These are phyloP conservation scores for Arenaria interpres DNA, from an alignment of 2,113 vertebrate genomes.

Conservation along the genomic window DNA sequence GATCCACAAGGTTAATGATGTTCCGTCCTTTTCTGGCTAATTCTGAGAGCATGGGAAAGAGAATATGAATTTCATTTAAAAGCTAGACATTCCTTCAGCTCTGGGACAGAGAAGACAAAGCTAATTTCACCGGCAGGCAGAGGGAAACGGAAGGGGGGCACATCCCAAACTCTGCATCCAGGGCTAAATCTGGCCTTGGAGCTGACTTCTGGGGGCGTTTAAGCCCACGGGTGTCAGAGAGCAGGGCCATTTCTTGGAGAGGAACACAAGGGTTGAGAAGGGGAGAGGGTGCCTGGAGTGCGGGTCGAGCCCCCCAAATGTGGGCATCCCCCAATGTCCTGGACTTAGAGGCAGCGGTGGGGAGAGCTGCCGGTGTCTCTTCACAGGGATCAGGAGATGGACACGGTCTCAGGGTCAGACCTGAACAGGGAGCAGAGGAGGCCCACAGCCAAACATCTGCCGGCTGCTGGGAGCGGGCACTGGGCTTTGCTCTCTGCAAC, in stretches of 20 bases:
- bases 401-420: not conserved
- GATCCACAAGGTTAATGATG: not conserved
- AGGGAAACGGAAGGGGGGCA: not conserved
- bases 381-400: not conserved
- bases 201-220: not conserved
- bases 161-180: not conserved
- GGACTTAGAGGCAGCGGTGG: not conserved
- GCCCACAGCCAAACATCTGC: not conserved
- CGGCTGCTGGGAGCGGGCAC: rapidly evolving
- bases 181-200: not conserved
- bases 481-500: not conserved
- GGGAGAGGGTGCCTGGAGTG: not conserved
- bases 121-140: not conserved
- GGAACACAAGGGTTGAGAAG: not conserved
- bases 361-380: not conserved
- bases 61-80: conserved; percentile 57
- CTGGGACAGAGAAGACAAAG: conserved; percentile 56
- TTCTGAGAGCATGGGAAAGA: not conserved
- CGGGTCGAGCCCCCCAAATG: rapidly evolving
- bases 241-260: not conserved
- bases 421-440: not conserved
- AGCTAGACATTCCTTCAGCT: conserved; percentile 52
- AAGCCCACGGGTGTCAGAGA: not conserved
- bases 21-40: not conserved
- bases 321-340: rapidly evolving